A percentile compares a stretch with the other conserved stretches of the same genome.
Evolutionary conservation across 2,888 invertebrate species (phyloP).

Genomic region (Galerucella nymphaeae): DNA sequence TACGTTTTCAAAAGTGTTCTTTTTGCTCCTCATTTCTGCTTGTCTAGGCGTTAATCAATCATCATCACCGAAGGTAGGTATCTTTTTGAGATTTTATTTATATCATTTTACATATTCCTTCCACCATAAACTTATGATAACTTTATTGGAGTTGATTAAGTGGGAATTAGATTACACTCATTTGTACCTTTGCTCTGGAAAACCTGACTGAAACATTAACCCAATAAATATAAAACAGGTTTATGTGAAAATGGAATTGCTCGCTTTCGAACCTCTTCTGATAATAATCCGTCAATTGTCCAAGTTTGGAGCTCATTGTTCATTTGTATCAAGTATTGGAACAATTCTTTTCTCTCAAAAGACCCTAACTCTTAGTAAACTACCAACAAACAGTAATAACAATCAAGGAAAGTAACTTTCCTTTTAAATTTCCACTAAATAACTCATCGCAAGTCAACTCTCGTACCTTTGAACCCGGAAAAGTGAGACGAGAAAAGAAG

Average conservation of each 20-base stretch:
- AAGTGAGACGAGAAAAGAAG: neutral
- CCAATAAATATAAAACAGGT: too few relatives aligned
- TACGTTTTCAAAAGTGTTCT: conserved; percentile 15
- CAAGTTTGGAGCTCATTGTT: neutral
- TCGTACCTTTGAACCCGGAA: conserved; percentile 2
- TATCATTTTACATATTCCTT: neutral
- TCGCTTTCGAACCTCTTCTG: too few relatives aligned
- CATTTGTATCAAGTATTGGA: neutral
- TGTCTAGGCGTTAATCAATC: conserved; percentile 19
- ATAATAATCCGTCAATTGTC: too few relatives aligned
- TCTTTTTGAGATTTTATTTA: neutral
- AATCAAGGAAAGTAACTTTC: conserved; percentile 11
- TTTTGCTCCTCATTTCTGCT: conserved; percentile 12
- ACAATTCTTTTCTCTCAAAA: neutral
- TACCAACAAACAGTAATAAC: conserved; percentile 1
- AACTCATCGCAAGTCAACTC: conserved; percentile 21
- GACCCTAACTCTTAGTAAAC: neutral
- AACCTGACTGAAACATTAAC: too few relatives aligned
- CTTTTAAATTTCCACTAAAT: conserved; percentile 15
- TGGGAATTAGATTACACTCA: neutral
- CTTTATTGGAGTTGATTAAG: neutral
- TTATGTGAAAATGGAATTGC: too few relatives aligned
- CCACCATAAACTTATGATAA: neutral
- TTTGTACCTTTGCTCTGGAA: too few relatives aligned
- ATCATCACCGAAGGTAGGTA: conserved; percentile 11